A percentile compares a stretch with the other conserved stretches of the same genome.
These are phyloP conservation scores for Boulengeromyrus knoepffleri DNA, from an alignment of 2,113 vertebrate genomes.

Conservation along the genomic window DNA sequence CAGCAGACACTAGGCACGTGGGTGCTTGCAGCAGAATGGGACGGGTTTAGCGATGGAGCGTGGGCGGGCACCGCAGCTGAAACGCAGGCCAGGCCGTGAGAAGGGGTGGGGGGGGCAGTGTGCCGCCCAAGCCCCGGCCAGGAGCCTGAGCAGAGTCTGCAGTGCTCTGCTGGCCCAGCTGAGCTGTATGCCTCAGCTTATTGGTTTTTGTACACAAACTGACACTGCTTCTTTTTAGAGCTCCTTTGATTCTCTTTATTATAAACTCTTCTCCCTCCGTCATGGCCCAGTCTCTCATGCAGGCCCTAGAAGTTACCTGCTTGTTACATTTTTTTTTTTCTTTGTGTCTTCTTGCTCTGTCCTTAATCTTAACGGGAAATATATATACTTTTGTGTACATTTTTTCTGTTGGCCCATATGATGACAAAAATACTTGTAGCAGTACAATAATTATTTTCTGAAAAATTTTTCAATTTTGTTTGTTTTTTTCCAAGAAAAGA, in stretches of 20 bases:
- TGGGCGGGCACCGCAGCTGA: neutral
- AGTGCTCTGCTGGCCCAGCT: neutral
- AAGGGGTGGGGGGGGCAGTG: neutral
- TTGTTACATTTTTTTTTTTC: conserved; percentile 16
- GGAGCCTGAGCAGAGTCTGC: neutral
- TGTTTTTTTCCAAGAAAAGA: conserved; percentile 29
- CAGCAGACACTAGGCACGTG: neutral
- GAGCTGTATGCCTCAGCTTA: neutral
- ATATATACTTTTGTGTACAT: conserved; percentile 27
- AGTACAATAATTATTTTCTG: conserved; percentile 31
- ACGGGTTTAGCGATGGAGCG: neutral
- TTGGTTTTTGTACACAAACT: neutral
- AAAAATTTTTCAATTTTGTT: conserved; percentile 17
- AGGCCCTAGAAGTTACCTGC: neutral
- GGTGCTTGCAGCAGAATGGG: neutral
- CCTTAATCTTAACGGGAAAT: conserved; percentile 23
- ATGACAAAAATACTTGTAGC: conserved; percentile 30
- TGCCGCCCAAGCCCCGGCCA: neutral
- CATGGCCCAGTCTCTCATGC: neutral
- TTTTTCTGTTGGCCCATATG: conserved; percentile 25
- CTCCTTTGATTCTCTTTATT: neutral
- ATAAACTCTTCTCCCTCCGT: neutral
- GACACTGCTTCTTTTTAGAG: neutral
- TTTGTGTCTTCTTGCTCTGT: neutral
- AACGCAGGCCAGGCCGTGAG: neutral